Evolutionary conservation across 2,888 invertebrate genomes (phyloP), one percentile per base, ranked within the genome.

Genomic region (Trisateles emortualis): DNA sequence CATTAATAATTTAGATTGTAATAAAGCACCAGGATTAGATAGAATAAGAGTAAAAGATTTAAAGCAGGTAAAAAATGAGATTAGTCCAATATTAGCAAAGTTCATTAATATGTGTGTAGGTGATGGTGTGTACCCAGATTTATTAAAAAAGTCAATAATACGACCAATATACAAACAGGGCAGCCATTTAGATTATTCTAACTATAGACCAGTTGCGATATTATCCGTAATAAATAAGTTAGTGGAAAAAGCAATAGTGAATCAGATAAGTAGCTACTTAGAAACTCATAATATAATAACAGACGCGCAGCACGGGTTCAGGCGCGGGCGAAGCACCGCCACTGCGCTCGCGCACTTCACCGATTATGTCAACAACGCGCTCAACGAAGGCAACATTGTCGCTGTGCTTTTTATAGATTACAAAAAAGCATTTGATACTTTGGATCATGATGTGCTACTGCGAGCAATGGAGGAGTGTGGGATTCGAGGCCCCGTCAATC

Each of bases 361-460:
- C n/a, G n/a, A n/a, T n/a, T 32, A 11, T 2, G 30, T 32, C 0
- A 32, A 32, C 11, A 32, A 32, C 16, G 8, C 1, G 2, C 33
- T 35, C 3, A 11, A 11, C 11, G 13, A 32, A 32, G 32, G 11
- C 3, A 32, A 11, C 1, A 2, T 11, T 1, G 32, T 11, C 1
- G 2, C 11, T 2, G 32, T 3, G n/a, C 1, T 32, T 32, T 13
- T n/a, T 33, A 17, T 36, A n/a, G 36, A 36, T 19, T 36, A 36
- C n/a, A 36, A 36, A 36, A 36, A 36, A 5, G 17, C 36, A 10
- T 36, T 36, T 16, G 36, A 36, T n/a, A 36, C 19, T n/a, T 17
- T 36, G 17, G 36, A 36, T 5, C 36, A 36, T n/a, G 17, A 17
- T 8, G n/a, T 36, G 3, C 17, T 36, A 19, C 16, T 36, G 16